Evolutionary conservation across 1,140 invertebrate genomes (phyloP).

Genomic region (Leptinotarsa defecta): DNA sequence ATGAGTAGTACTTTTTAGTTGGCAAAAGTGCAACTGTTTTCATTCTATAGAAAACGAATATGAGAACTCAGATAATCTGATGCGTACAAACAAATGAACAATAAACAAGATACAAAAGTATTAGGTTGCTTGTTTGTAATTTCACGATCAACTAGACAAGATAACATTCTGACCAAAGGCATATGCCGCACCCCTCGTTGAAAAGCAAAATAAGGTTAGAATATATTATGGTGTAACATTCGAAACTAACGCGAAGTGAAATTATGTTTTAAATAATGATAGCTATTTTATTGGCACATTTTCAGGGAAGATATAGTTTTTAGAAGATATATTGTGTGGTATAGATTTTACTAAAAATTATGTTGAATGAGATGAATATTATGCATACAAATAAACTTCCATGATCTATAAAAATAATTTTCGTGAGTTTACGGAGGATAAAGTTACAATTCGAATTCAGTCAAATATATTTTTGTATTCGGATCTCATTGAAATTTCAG

Average conservation of each 20-base stretch:
- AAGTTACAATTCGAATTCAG: too few species aligned
- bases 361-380: too few species aligned
- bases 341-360: too few species aligned
- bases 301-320: too few species aligned
- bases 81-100: constrained; percentile 31
- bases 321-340: too few species aligned
- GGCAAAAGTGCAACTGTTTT: constrained; percentile 41
- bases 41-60: constrained; percentile 35
- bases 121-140: constrained; percentile 48
- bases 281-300: too few species aligned
- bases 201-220: constrained; percentile 5
- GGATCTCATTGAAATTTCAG: too few species aligned
- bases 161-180: constrained; percentile 38
- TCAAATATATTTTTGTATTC: too few species aligned
- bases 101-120: constrained; percentile 46
- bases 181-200: constrained; percentile 24
- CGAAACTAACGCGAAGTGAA: background rate
- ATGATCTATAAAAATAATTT: too few species aligned
- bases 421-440: too few species aligned
- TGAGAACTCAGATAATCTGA: constrained; percentile 39
- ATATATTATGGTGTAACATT: background rate
- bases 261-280: background rate
- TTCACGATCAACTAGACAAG: constrained; percentile 46
- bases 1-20: constrained; percentile 10
- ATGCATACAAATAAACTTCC: too few species aligned